Conservation (phyloP, 2,888 invertebrate genomes). For the Catocala sponsa region DNA sequence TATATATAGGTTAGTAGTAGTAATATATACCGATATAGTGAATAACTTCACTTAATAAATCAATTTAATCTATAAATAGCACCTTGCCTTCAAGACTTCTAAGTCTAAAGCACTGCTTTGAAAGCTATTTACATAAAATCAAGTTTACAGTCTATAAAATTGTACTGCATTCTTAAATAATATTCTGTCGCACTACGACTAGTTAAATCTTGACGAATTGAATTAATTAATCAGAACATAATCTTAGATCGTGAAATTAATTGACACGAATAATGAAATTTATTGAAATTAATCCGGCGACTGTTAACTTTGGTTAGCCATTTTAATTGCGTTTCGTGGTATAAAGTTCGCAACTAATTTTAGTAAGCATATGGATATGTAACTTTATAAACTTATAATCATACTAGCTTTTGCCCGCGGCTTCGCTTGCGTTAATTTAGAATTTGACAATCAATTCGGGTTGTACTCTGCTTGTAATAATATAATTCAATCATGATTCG, state of each 20-base stretch:
- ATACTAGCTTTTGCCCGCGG: no score
- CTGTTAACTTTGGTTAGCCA: constrained; percentile 49
- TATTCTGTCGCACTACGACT: constrained; percentile 25
- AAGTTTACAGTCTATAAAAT: constrained; percentile 23
- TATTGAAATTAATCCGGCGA: constrained; percentile 54
- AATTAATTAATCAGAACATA: constrained; percentile 55
- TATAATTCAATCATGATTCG: no score
- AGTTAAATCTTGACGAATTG: constrained; percentile 48
- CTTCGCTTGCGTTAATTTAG: no score
- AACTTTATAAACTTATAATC: constrained; percentile 2
- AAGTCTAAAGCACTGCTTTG: background rate
- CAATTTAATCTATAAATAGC: no score
- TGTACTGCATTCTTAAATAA: constrained; percentile 26
- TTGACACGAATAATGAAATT: constrained; percentile 57
- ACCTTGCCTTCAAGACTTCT: no score
- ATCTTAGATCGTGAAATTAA: constrained; percentile 56
- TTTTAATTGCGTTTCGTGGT: constrained; percentile 35
- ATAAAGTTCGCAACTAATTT: constrained; percentile 8
- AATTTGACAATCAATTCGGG: no score
- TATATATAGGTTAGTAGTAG: no score
- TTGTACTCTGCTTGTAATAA: no score
- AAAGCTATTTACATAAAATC: constrained; percentile 18
- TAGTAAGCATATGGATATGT: background rate
- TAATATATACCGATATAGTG: no score
- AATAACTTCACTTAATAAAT: no score